phyloP scores from a whole-genome alignment of 2,113 vertebrate species.

The Euleptes europaea region DNA sequence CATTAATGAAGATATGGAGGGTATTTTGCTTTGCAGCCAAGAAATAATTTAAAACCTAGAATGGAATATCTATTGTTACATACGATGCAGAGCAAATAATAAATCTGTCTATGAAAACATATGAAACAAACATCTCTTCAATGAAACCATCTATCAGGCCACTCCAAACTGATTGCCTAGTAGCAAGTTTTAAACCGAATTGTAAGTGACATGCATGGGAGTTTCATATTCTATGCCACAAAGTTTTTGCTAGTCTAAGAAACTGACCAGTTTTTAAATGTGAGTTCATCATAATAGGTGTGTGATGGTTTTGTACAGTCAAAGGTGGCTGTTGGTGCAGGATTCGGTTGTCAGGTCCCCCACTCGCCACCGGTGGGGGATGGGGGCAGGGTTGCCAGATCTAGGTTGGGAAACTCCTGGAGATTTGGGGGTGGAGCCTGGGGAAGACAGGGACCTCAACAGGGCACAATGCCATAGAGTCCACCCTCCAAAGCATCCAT shows the following conservation, averaged over 20 bases:
- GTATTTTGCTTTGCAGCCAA: conserved; percentile 13
- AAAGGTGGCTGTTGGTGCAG: too few species aligned
- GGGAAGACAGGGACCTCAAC: too few species aligned
- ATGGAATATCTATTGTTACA: conserved; percentile 18
- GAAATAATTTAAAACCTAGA: conserved; percentile 21
- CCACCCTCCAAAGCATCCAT: too few species aligned
- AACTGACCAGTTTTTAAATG: background rate
- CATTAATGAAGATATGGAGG: conserved; percentile 31
- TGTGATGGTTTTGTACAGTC: too few species aligned
- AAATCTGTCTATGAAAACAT: conserved; percentile 6
- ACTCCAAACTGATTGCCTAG: background rate
- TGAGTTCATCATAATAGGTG: too few species aligned
- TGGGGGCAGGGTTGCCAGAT: too few species aligned
- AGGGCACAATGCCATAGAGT: too few species aligned
- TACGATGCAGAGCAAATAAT: background rate
- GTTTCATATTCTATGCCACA: background rate
- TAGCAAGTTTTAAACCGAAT: background rate
- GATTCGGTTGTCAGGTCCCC: too few species aligned
- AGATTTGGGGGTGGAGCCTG: too few species aligned
- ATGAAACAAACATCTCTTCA: background rate
- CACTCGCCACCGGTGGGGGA: too few species aligned
- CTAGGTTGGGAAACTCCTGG: too few species aligned
- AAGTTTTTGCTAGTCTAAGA: background rate
- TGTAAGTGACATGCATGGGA: background rate
- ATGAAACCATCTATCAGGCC: background rate